phyloP scores from a whole-genome alignment of 35 echinoderm and acorn worm genomes.

The Ptychodera flava region DNA sequence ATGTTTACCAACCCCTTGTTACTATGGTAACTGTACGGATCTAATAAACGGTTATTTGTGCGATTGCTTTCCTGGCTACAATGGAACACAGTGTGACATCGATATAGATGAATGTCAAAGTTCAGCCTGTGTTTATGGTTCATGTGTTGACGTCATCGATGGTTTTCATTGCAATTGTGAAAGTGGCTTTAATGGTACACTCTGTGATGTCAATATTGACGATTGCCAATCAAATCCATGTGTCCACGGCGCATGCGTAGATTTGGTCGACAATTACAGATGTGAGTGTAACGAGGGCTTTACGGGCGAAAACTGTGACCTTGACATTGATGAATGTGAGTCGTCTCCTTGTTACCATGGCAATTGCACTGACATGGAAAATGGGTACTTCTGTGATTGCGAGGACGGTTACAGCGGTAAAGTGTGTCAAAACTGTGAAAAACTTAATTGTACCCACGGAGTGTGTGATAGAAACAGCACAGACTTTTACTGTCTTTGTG shows the following conservation, averaged over 20 bases:
- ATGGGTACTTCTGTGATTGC: conserved; percentile 26
- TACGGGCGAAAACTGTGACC: conserved; percentile 21
- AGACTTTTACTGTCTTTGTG: background rate
- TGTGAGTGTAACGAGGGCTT: conserved; percentile 23
- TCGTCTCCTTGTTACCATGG: conserved; percentile 26
- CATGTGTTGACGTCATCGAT: conserved; percentile 21
- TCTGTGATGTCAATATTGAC: conserved; percentile 6
- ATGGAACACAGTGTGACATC: conserved; percentile 30
- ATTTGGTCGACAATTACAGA: conserved; percentile 9
- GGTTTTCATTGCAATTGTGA: conserved; percentile 19
- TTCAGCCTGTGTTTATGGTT: conserved; percentile 13
- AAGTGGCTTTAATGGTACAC: conserved; percentile 14
- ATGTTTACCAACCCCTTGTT: conserved; percentile 52
- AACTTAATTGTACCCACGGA: background rate
- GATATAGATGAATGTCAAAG: conserved; percentile 35
- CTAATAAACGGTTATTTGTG: conserved; percentile 16
- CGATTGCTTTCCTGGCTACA: conserved; percentile 36
- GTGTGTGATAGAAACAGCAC: background rate
- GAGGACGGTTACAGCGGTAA: background rate
- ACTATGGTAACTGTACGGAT: conserved; percentile 22
- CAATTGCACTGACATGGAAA: conserved; percentile 21
- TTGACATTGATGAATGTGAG: conserved; percentile 37
- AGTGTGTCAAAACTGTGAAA: conserved; percentile 10
- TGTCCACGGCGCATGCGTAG: conserved; percentile 15
- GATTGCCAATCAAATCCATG: conserved; percentile 12